Conservation (phyloP, 2,797 vertebrate genomes). For the Morus bassanus region DNA sequence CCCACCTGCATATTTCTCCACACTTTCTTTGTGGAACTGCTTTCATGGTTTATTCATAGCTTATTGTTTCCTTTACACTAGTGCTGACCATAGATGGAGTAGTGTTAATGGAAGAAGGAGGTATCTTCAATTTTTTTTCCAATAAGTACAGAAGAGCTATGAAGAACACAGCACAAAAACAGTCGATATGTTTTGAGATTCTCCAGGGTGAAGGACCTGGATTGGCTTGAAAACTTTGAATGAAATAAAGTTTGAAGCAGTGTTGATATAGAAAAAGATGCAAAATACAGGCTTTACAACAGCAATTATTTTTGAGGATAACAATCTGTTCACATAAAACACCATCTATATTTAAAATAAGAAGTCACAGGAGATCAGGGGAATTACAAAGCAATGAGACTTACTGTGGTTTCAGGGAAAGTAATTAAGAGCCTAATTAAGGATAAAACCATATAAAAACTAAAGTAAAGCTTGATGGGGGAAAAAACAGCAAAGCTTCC, state of each 20-base stretch:
- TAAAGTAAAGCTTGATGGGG: slow-evolving; percentile 25
- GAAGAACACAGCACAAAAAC: neutral
- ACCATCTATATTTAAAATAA: slow-evolving; percentile 56
- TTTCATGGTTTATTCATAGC: neutral
- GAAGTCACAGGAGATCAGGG: slow-evolving; percentile 60
- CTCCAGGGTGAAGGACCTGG: neutral
- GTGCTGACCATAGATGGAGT: neutral
- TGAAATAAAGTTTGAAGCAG: slow-evolving; percentile 36
- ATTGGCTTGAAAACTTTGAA: slow-evolving; percentile 18
- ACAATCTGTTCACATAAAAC: slow-evolving; percentile 56
- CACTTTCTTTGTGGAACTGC: neutral
- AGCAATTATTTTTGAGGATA: slow-evolving; percentile 63
- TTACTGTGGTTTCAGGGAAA: slow-evolving; percentile 60
- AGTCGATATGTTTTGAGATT: neutral
- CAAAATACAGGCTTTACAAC: slow-evolving; percentile 11
- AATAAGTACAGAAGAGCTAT: neutral
- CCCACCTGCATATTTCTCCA: neutral
- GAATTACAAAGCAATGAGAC: slow-evolving; percentile 66
- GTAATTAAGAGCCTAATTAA: slow-evolving; percentile 72
- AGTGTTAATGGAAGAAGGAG: neutral
- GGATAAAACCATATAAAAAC: slow-evolving; percentile 61
- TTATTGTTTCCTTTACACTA: neutral
- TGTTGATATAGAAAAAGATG: slow-evolving; percentile 5
- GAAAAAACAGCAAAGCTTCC: neutral
- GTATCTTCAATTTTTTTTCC: neutral